Conservation (phyloP, 2,113 vertebrate genomes). For the Pelecanoides urinatrix region DNA sequence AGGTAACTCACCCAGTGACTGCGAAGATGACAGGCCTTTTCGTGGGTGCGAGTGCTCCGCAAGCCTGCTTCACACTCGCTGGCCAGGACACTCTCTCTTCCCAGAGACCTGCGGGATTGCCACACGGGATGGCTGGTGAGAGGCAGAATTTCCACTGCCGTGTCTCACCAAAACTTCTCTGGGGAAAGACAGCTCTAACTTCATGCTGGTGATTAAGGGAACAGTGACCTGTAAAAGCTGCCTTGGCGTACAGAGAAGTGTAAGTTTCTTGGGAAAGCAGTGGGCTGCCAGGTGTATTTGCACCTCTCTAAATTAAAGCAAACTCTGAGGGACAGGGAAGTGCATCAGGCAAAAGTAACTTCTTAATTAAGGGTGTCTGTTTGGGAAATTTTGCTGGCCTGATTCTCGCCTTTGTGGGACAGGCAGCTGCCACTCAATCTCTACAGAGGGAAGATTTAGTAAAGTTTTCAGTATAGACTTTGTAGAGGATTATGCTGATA, state of each 20-base stretch:
- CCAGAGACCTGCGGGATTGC: no score
- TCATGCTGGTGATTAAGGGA: fast-evolving
- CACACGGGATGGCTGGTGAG: neutral
- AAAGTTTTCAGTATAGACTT: neutral
- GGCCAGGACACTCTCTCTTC: neutral
- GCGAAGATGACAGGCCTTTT: neutral
- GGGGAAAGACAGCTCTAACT: neutral
- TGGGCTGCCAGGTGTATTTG: neutral
- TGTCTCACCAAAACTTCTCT: neutral
- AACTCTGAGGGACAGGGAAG: neutral
- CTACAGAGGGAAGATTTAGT: neutral
- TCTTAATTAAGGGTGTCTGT: neutral
- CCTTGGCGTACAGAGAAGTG: neutral
- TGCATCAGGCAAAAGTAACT: neutral
- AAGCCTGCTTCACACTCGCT: neutral
- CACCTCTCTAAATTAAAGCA: neutral
- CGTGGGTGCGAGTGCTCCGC: fast-evolving
- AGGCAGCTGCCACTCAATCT: neutral
- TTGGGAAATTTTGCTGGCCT: neutral
- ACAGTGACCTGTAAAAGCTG: neutral
- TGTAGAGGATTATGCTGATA: neutral
- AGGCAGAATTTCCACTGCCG: neutral
- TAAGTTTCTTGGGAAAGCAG: neutral
- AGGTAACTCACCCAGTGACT: neutral
- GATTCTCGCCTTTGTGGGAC: neutral